A percentile compares a stretch with the other conserved stretches of the same genome.
Evolutionary conservation across 2,888 invertebrate genomes (phyloP).

Genomic region (Alloscopus bannaensis): DNA sequence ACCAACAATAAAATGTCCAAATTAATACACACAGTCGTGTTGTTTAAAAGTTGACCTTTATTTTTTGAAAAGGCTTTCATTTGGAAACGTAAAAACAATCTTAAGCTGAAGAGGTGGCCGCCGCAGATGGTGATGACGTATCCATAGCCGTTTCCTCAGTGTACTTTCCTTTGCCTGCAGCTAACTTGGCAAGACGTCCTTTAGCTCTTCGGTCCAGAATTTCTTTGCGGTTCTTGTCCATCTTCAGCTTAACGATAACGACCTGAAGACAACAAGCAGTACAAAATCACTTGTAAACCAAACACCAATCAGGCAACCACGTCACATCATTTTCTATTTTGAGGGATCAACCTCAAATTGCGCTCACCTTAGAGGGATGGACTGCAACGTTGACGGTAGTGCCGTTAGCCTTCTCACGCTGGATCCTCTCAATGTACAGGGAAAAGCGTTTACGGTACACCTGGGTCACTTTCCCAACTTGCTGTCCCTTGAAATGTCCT

Average conservation of each 20-base stretch:
- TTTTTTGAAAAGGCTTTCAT: too few relatives aligned
- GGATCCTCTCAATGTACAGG: conserved; percentile 98
- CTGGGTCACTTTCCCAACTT: conserved; percentile 98
- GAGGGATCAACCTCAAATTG: too few relatives aligned
- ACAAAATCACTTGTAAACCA: conserved; percentile 89
- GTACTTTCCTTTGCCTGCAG: conserved; percentile 98
- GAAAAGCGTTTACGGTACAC: conserved; percentile 99
- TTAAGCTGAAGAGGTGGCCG: conserved; percentile 61
- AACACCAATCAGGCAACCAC: too few relatives aligned
- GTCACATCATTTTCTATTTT: too few relatives aligned
- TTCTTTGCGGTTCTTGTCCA: conserved; percentile 98
- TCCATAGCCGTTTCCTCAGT: conserved; percentile 84
- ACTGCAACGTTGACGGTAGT: conserved; percentile 99
- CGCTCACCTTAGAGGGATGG: conserved; percentile 99
- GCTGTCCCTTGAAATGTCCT: conserved; percentile 99
- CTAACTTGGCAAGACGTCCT: conserved; percentile 89
- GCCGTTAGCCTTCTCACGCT: conserved; percentile 99
- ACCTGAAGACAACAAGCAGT: conserved; percentile 80
- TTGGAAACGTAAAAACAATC: conserved; percentile 35
- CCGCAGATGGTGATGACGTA: conserved; percentile 66
- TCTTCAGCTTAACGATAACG: conserved; percentile 98
- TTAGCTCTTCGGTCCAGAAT: conserved; percentile 97
- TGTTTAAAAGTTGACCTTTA: too few relatives aligned
- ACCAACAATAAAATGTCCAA: too few relatives aligned
- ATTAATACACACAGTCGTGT: too few relatives aligned